Evolutionary conservation across 2,888 invertebrate species (phyloP).

Genomic region (Trachelus stipa): DNA sequence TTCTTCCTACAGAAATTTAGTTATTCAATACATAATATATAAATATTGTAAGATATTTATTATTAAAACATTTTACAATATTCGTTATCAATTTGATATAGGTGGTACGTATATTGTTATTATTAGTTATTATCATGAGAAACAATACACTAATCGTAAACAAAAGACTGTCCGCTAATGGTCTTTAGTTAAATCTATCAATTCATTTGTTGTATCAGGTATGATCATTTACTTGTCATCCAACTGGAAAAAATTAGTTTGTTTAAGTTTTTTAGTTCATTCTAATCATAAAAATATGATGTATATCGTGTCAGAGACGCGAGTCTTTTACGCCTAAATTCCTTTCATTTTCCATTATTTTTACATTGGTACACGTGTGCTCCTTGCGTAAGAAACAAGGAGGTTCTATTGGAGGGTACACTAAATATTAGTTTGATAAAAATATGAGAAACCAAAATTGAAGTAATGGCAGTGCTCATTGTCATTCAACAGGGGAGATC

Average conservation of each 20-base stretch:
- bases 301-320: background rate
- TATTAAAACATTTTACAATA: no score
- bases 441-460: background rate
- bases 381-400: background rate
- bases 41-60: no score
- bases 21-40: no score
- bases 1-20: no score
- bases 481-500: background rate
- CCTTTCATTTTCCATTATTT: background rate
- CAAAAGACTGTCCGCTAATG: background rate
- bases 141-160: background rate
- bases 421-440: background rate
- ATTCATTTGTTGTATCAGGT: no score
- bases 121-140: slow-evolving; percentile 10
- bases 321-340: background rate
- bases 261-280: slow-evolving; percentile 9
- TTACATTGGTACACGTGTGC: background rate
- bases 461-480: background rate
- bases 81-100: no score
- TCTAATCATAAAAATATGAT: background rate
- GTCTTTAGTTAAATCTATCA: no score
- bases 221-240: slow-evolving; percentile 55
- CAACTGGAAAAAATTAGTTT: slow-evolving; percentile 32
- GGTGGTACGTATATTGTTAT: background rate
- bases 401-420: background rate